phyloP scores from a whole-genome alignment of 2,888 invertebrate genomes.

The Electrophaes corylata region DNA sequence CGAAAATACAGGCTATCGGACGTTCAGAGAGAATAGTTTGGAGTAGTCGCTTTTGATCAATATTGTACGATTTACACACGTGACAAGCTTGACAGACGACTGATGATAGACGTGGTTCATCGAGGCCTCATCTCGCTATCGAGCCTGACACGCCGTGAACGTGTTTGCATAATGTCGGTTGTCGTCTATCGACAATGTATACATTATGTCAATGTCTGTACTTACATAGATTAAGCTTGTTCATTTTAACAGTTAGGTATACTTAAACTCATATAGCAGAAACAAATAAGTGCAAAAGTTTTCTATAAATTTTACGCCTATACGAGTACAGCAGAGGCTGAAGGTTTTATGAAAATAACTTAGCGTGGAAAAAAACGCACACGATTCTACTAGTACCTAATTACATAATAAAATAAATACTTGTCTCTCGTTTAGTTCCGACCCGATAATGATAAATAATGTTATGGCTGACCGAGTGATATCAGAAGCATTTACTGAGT shows the following conservation, averaged over 20 bases:
- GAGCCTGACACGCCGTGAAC: constrained; percentile 22
- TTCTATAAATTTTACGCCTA: no score
- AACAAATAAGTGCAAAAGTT: neutral
- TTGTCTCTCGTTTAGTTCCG: no score
- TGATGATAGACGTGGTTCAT: constrained; percentile 32
- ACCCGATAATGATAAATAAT: neutral
- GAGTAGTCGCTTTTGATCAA: constrained; percentile 42
- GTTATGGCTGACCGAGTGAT: neutral
- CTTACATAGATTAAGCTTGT: constrained; percentile 11
- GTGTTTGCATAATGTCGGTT: constrained; percentile 33
- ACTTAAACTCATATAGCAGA: neutral
- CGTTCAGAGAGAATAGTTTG: constrained; percentile 38
- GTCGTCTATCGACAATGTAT: constrained; percentile 16
- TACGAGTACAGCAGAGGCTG: no score
- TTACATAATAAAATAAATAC: no score
- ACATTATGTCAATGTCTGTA: constrained; percentile 26
- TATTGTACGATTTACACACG: constrained; percentile 38
- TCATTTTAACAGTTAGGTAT: constrained; percentile 13
- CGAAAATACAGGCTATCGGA: constrained; percentile 56
- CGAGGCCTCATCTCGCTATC: constrained; percentile 28
- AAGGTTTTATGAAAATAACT: neutral
- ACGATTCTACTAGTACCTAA: no score
- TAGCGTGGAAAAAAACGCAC: no score
- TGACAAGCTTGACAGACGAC: constrained; percentile 30
- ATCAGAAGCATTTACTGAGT: neutral